phyloP scores from a whole-genome alignment of 1,140 invertebrate genomes.

The Ylistrum balloti region DNA sequence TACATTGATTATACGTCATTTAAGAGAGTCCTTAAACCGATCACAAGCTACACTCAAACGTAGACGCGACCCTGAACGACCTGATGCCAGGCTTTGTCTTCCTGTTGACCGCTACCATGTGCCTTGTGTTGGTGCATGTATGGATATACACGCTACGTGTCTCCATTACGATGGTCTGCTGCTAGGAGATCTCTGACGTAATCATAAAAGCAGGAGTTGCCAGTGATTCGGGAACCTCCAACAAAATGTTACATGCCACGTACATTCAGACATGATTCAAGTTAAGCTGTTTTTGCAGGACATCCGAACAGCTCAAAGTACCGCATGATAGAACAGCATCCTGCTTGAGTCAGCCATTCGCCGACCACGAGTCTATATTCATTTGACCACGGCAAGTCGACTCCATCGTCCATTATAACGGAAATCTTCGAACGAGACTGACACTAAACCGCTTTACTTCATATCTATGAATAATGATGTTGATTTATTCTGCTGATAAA shows the following conservation, averaged over 20 bases:
- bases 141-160: too few species aligned
- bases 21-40: background rate
- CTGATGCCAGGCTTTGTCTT: background rate
- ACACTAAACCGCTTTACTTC: too few species aligned
- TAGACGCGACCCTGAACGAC: background rate
- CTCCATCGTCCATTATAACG: too few species aligned
- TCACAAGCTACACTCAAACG: background rate
- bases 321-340: too few species aligned
- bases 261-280: background rate
- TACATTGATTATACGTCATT: constrained; percentile 35
- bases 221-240: background rate
- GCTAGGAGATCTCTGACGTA: background rate
- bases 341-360: too few species aligned
- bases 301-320: background rate
- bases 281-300: background rate
- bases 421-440: too few species aligned
- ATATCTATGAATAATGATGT: too few species aligned
- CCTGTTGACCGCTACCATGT: background rate
- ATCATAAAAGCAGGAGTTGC: background rate
- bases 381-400: too few species aligned
- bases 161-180: background rate
- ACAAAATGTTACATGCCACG: background rate
- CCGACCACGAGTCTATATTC: too few species aligned
- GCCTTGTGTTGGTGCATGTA: background rate
- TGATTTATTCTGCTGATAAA: too few species aligned